Evolutionary conservation across 2,113 vertebrate genomes (phyloP).

Genomic region (Serilophus lunatus): DNA sequence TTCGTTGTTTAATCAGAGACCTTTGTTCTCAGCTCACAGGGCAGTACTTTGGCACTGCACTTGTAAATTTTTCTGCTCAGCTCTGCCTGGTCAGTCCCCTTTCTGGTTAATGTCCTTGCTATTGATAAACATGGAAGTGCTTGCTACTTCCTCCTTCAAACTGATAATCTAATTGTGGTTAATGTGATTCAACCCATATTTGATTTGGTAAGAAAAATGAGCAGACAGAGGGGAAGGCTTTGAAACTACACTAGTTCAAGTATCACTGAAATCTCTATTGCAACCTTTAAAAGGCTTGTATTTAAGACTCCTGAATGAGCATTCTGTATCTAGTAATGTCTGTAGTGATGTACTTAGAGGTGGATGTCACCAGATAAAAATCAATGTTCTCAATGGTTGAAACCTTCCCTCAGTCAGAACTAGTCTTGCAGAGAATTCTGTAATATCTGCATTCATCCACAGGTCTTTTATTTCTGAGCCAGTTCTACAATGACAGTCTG

Average conservation of each 20-base stretch:
- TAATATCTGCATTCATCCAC: not conserved
- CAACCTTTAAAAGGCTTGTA: not conserved
- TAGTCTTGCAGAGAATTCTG: not conserved
- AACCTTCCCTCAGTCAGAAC: not conserved
- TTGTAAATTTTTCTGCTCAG: not conserved
- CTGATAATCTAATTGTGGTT: not conserved
- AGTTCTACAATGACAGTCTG: not conserved
- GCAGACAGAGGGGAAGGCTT: not conserved
- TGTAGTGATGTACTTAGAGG: not conserved
- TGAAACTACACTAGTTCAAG: not conserved
- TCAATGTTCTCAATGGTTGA: not conserved
- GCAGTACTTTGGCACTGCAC: accelerated
- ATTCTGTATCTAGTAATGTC: not conserved
- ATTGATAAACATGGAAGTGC: not conserved
- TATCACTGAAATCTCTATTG: not conserved
- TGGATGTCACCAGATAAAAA: not conserved
- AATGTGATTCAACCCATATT: not conserved
- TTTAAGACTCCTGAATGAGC: not conserved
- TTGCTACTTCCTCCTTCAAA: not conserved
- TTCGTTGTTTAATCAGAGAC: no score
- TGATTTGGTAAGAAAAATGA: not conserved
- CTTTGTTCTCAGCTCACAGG: no score
- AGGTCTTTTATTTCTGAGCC: not conserved
- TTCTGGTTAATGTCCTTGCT: not conserved
- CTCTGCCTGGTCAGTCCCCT: not conserved